Conservation (phyloP, 2,888 invertebrate species). For the Idaea aversata region DNA sequence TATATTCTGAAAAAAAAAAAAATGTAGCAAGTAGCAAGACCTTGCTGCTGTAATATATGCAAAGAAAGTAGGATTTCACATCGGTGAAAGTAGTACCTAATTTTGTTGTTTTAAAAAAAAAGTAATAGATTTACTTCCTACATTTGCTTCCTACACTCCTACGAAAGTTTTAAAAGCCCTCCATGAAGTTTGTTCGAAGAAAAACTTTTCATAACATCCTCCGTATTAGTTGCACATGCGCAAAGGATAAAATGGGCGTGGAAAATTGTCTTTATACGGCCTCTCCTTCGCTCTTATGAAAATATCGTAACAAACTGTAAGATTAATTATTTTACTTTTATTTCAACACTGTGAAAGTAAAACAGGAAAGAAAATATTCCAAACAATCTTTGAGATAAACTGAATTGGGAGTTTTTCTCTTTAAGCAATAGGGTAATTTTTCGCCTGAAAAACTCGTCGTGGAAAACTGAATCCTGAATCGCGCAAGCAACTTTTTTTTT, state of each 20-base stretch:
- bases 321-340: background rate
- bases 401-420: background rate
- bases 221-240: background rate
- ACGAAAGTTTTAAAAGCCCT: background rate
- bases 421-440: background rate
- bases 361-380: background rate
- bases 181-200: background rate
- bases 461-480: constrained; percentile 15
- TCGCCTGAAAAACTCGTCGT: background rate
- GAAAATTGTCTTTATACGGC: background rate
- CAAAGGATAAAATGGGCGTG: background rate
- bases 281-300: constrained; percentile 7
- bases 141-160: background rate
- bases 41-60: too few species aligned
- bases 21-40: too few species aligned
- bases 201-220: background rate
- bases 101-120: too few species aligned
- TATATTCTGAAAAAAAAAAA: too few species aligned
- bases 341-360: background rate
- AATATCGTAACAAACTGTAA: background rate
- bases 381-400: background rate
- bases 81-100: too few species aligned
- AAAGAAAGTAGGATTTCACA: too few species aligned
- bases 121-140: background rate
- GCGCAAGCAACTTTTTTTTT: constrained; percentile 8